A percentile compares a stretch with the other conserved stretches of the same genome.
These are phyloP conservation scores for Rhopalosiphum maidis DNA, from an alignment of 1,140 invertebrate species.

Conservation along the genomic window DNA sequence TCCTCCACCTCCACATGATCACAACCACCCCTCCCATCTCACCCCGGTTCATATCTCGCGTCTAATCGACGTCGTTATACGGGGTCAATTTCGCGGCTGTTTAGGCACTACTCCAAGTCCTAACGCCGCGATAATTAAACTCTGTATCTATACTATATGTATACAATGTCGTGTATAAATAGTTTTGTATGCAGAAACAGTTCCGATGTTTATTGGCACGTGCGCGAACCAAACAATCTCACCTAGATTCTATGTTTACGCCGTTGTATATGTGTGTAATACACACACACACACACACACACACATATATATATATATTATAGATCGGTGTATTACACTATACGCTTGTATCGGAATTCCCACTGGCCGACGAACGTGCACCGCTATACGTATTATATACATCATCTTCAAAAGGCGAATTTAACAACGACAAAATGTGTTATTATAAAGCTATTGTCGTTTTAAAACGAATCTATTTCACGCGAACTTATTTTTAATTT, in stretches of 20 bases:
- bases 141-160: neutral
- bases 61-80: slow-evolving; percentile 33
- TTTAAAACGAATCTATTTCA: neutral
- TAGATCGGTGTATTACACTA: neutral
- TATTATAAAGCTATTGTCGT: neutral
- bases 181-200: slow-evolving; percentile 46
- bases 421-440: neutral
- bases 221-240: slow-evolving; percentile 32
- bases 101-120: slow-evolving; percentile 51
- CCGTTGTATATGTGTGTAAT: neutral
- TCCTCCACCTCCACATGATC: neutral
- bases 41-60: neutral
- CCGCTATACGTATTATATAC: neutral
- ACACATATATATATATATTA: neutral
- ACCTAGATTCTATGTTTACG: neutral
- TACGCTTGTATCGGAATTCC: neutral
- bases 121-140: slow-evolving; percentile 48
- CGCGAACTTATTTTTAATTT: too few relatives aligned
- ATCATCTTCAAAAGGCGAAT: neutral
- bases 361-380: neutral
- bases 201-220: slow-evolving; percentile 44
- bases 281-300: neutral
- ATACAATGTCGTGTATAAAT: neutral
- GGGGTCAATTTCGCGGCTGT: slow-evolving; percentile 52
- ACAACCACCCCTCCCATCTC: neutral